Evolutionary conservation across 2,113 vertebrate species (phyloP), one percentile per base, ranked within the genome.

Genomic region (Tragelaphus buxtoni): DNA sequence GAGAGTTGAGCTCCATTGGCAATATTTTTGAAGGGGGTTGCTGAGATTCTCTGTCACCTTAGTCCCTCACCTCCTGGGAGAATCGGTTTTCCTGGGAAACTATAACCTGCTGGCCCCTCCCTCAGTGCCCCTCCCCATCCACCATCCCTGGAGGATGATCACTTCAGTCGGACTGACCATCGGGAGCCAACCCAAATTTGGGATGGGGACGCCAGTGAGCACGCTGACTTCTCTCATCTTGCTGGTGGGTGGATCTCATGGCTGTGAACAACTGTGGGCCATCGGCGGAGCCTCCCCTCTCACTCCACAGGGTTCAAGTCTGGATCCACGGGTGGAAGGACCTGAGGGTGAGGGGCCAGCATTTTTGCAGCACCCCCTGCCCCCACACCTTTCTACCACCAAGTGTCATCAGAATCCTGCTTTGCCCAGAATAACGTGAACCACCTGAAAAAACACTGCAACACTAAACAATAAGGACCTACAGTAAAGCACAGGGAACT

Each of bases 21-120:
- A 80, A 51, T 49, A 80, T 80, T 51, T 77, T 77, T 77, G 14
- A 77, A 49, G 28, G 16, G 45, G 28, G 74, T 16, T 51, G 47
- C 77, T 80, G 77, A 28, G 30, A 80, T 30, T 22, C 45, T 47
- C 49, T 80, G 5, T 80, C 77, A 51, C 99, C 86, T 98, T 99
- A 77, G 83, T 99, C 45, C 99, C 99, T 61, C 99, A 99, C 63
- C 92, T 99, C 94, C 98, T 99, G 97, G 99, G 99, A 83, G 99
- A 99, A 39, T 98, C 99, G 96, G 98, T 99, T 97, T 99, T 99
- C 98, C 98, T 99, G 95, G 99, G 99, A 99, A 99, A 99, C 96
- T 99, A 99, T 98, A 99, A 99, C 98, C 98, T 99, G 96, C 96
- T 99, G 98, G 99, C 99, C 96, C 99, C 99, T 97, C 98, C 99